A percentile compares a stretch with the other conserved stretches of the same genome.
phyloP scores from a whole-genome alignment of 2,888 invertebrate genomes.

The Ligdia adustata region DNA sequence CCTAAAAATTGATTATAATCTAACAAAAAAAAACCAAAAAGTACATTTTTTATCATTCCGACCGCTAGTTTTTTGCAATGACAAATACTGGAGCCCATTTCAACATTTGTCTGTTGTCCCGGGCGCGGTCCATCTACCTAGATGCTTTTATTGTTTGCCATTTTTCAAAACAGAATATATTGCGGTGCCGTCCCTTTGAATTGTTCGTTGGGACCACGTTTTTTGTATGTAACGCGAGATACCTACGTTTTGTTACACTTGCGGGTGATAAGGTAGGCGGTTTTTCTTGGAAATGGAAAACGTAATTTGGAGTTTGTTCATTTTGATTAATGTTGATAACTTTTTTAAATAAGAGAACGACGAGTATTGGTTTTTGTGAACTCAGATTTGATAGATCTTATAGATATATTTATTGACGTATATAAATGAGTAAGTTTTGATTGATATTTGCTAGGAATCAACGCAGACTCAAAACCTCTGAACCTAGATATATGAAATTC shows the following conservation, averaged over 20 bases:
- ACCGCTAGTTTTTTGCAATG: constrained; percentile 53
- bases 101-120: constrained; percentile 55
- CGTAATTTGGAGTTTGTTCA: no score
- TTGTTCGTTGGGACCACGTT: constrained; percentile 38
- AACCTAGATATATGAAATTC: no score
- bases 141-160: constrained; percentile 67
- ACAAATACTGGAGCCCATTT: constrained; percentile 61
- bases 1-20: no score
- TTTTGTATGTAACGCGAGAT: constrained; percentile 11
- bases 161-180: constrained; percentile 73
- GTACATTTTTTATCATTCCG: constrained; percentile 3
- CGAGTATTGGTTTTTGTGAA: no score
- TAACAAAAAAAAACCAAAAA: background rate
- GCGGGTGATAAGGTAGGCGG: background rate
- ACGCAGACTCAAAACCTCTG: no score
- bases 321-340: no score
- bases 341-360: no score
- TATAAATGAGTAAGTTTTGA: no score
- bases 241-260: constrained; percentile 1
- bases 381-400: no score
- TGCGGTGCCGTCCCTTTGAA: constrained; percentile 52
- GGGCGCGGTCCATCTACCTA: constrained; percentile 45
- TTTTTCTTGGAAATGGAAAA: no score
- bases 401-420: no score
- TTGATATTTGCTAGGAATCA: no score